These are phyloP conservation scores for Lacerta viridis DNA, from an alignment of 2,797 vertebrate species.

Conservation along the genomic window DNA sequence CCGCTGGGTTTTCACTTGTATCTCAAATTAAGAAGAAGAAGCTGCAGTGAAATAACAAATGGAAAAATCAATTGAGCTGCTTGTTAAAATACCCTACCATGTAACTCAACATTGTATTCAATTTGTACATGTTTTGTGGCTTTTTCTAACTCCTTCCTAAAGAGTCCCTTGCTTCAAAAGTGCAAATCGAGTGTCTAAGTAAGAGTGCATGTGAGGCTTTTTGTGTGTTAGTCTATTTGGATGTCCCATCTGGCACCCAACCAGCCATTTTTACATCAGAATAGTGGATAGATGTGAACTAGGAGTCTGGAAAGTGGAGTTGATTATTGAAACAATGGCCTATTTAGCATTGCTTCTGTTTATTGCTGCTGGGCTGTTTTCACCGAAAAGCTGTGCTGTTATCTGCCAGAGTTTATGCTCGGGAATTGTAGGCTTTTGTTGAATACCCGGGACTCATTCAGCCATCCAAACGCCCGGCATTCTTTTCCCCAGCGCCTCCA, in stretches of 20 bases:
- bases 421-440: background rate
- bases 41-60: background rate
- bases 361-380: slow-evolving; percentile 1
- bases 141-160: background rate
- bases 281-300: background rate
- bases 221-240: background rate
- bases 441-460: background rate
- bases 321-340: slow-evolving; percentile 6
- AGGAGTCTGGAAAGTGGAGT: slow-evolving; percentile 1
- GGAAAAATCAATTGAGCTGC: slow-evolving; percentile 14
- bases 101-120: background rate
- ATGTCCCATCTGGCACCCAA: slow-evolving; percentile 5
- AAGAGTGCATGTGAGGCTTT: background rate
- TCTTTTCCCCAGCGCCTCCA: background rate
- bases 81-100: background rate
- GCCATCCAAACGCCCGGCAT: background rate
- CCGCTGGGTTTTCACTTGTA: background rate
- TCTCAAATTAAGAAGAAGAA: slow-evolving; percentile 1
- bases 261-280: background rate
- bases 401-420: background rate
- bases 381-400: slow-evolving; percentile 6
- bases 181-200: background rate
- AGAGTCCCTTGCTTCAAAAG: background rate
- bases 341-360: slow-evolving; percentile 2
- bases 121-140: background rate